Evolutionary conservation across 1,140 invertebrate genomes (phyloP).

Genomic region (Pseudoatta argentina): DNA sequence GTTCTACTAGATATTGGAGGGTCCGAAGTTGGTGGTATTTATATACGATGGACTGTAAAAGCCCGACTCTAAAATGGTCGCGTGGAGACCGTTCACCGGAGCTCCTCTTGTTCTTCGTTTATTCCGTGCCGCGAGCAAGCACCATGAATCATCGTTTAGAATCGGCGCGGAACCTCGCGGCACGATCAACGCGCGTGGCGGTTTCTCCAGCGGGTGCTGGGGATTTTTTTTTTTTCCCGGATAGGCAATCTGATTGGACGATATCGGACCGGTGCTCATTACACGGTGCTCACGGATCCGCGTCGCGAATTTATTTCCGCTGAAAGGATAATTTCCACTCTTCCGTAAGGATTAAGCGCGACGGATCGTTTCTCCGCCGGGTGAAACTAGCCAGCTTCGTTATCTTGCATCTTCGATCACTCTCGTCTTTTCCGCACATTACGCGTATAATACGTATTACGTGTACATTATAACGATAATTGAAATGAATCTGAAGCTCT

Average conservation of each 20-base stretch:
- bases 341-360: slow-evolving; percentile 45
- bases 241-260: not conserved
- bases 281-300: slow-evolving; percentile 56
- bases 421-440: not conserved
- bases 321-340: slow-evolving; percentile 54
- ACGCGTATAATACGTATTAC: slow-evolving; percentile 21
- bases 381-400: not conserved
- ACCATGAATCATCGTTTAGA: slow-evolving; percentile 80
- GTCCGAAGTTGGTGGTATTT: slow-evolving; percentile 66
- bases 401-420: slow-evolving; percentile 28
- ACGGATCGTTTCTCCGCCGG: slow-evolving; percentile 33
- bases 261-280: slow-evolving; percentile 37
- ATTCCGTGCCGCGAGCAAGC: slow-evolving; percentile 75
- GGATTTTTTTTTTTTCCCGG: slow-evolving; percentile 24
- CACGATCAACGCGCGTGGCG: slow-evolving; percentile 55
- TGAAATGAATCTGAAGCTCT: not conserved
- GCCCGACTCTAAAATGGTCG: slow-evolving; percentile 48
- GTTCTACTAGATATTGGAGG: slow-evolving; percentile 27
- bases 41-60: slow-evolving; percentile 62
- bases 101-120: slow-evolving; percentile 32
- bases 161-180: slow-evolving; percentile 74
- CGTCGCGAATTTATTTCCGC: slow-evolving; percentile 50
- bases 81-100: slow-evolving; percentile 32
- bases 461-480: slow-evolving; percentile 26
- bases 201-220: slow-evolving; percentile 24